Evolutionary conservation across 2,113 vertebrate genomes (phyloP).

Genomic region (Austrofundulus limnaeus): DNA sequence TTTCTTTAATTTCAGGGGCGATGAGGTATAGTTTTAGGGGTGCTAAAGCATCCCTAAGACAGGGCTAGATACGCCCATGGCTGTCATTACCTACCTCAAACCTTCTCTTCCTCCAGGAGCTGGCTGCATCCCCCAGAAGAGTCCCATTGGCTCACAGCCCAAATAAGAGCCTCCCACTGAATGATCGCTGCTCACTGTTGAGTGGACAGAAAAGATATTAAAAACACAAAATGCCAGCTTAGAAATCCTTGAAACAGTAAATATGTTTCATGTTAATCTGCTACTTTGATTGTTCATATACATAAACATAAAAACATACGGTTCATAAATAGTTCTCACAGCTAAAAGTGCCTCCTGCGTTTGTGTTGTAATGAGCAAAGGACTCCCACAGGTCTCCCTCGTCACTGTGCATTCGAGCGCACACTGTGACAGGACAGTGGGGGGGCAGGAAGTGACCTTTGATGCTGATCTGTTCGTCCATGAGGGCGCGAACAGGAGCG

Average conservation of each 20-base stretch:
- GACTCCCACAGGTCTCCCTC: slow-evolving; percentile 70
- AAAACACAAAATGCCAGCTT: background rate
- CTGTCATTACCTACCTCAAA: slow-evolving; percentile 64
- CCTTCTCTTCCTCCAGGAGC: slow-evolving; percentile 56
- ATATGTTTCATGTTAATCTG: background rate
- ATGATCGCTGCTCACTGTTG: slow-evolving; percentile 62
- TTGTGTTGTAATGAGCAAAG: slow-evolving; percentile 60
- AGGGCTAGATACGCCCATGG: too few species aligned
- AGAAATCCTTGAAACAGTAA: background rate
- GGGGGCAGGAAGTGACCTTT: slow-evolving; percentile 54
- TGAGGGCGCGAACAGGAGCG: slow-evolving; percentile 50
- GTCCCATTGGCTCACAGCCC: slow-evolving; percentile 77
- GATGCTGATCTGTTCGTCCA: slow-evolving; percentile 62
- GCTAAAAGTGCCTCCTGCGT: slow-evolving; percentile 48
- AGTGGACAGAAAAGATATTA: background rate
- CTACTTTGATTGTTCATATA: too few species aligned
- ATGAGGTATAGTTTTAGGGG: too few species aligned
- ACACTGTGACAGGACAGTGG: slow-evolving; percentile 49
- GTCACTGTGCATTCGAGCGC: slow-evolving; percentile 60
- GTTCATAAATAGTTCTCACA: slow-evolving; percentile 44
- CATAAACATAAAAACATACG: too few species aligned
- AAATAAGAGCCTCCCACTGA: slow-evolving; percentile 74
- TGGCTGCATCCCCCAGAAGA: slow-evolving; percentile 74
- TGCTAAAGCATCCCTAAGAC: too few species aligned
- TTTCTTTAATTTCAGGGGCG: too few species aligned